These are phyloP conservation scores for Formica aserva DNA, from an alignment of 2,888 invertebrate species.

Conservation along the genomic window DNA sequence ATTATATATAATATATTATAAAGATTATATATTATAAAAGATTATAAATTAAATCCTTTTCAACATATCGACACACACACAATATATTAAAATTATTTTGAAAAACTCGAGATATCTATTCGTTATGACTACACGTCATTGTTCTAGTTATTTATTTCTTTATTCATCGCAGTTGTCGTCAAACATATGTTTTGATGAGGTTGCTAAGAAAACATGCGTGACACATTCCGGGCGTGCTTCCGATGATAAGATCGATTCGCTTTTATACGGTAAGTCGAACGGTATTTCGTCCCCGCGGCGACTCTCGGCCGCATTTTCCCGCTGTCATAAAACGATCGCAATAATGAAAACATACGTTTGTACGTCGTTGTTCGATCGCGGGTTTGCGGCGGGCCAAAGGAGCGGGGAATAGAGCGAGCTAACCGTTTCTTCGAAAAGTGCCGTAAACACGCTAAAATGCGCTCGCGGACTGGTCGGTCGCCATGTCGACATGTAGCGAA, in stretches of 20 bases:
- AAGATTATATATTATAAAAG: too few relatives aligned
- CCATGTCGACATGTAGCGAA: conserved; percentile 71
- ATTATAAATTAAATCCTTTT: not conserved
- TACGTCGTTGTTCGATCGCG: conserved; percentile 42
- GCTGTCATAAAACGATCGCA: conserved; percentile 50
- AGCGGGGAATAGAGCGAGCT: conserved; percentile 55
- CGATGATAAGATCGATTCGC: conserved; percentile 20
- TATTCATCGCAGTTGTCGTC: not conserved
- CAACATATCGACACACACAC: not conserved
- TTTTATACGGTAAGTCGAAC: conserved; percentile 30
- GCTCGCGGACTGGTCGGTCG: conserved; percentile 64
- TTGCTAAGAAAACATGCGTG: not conserved
- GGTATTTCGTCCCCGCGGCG: conserved; percentile 40
- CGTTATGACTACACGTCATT: not conserved
- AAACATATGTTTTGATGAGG: not conserved
- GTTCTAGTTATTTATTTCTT: not conserved
- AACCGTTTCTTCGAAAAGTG: conserved; percentile 75
- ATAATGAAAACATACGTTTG: conserved; percentile 67
- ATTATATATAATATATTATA: too few relatives aligned
- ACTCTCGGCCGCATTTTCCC: conserved; percentile 24
- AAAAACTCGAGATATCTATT: not conserved
- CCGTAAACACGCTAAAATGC: conserved; percentile 76
- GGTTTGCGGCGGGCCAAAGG: not conserved
- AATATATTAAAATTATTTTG: not conserved
- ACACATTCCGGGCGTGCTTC: not conserved